Evolutionary conservation across 2,113 vertebrate species (phyloP), one percentile per base, ranked within the genome.

Genomic region (Dicerorhinus sumatrensis): DNA sequence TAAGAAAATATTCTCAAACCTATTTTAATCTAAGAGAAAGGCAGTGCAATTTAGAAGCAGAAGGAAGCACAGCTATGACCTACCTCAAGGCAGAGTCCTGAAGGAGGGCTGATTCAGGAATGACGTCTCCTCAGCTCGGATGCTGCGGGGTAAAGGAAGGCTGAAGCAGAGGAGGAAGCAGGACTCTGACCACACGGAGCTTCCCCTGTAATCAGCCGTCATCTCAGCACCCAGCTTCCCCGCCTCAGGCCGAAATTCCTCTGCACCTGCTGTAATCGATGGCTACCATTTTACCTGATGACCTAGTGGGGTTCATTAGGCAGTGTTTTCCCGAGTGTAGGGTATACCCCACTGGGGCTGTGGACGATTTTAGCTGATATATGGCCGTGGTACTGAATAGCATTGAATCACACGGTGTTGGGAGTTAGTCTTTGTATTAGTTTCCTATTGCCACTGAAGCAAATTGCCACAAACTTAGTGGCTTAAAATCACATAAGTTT

Each of bases 171-270:
- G 23, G 42, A 88, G 69, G 56, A 93, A 89, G 31, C n/a, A 54
- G 81, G 89, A 23, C 48, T 17, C 21, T 3, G 27, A 17, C 33
- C 46, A 27, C 33, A n/a, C 14, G 48, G 75, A 36, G 39, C 89
- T 90, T 95, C 69, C 86, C 87, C 87, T 97, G 5, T 97, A 93
- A 96, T 96, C 16, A 94, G 5, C 65, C 29, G 29, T 82, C n/a
- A 12, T 70, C 58, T 16, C 31, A 72, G 58, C 39, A 76, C 81
- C 69, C 7, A 81, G 94, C 91, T 91, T 90, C 33, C 33, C 25
- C 36, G 79, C 95, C 95, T 97, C 58, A 4, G 82, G 89, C 58
- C 63, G 81, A 69, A 85, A 95, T 73, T 86, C 77, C 48, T 92
- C 48, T 3, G 29, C 3, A 73, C 29, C 3, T 31, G 48, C 62